These are phyloP conservation scores for Mylabris phalerata DNA, from an alignment of 1,140 invertebrate genomes.

Conservation along the genomic window DNA sequence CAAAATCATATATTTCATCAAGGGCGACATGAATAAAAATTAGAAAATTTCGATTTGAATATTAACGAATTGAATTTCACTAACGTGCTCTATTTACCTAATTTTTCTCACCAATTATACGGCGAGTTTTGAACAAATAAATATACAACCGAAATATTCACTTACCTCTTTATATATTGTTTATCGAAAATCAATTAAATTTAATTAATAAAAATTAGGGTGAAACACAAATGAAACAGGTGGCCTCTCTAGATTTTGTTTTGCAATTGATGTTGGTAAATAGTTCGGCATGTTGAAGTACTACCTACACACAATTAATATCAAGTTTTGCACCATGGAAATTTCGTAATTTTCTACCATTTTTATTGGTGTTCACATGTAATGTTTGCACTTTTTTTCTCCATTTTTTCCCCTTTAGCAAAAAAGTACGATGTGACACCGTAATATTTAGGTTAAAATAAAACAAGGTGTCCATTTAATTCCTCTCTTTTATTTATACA, in stretches of 20 bases:
- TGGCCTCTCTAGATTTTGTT: background rate
- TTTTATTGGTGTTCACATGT: background rate
- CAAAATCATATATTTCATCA: too few species aligned
- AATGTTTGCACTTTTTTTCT: background rate
- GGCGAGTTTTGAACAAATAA: too few species aligned
- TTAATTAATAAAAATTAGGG: too few species aligned
- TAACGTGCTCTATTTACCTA: too few species aligned
- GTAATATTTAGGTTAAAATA: conserved; percentile 19
- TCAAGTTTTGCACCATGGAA: background rate
- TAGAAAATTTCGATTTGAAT: too few species aligned
- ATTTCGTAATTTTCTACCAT: background rate
- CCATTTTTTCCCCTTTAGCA: background rate
- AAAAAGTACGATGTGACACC: background rate
- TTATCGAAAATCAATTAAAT: too few species aligned
- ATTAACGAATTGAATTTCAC: too few species aligned
- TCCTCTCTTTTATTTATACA: conserved; percentile 41
- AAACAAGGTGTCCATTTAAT: conserved; percentile 37
- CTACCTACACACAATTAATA: conserved; percentile 6
- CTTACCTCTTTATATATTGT: too few species aligned
- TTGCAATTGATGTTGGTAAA: conserved; percentile 8
- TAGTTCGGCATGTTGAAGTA: conserved; percentile 6
- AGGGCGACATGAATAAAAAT: too few species aligned
- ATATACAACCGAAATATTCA: too few species aligned
- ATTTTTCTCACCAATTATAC: too few species aligned
- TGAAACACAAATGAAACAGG: background rate